Conservation (phyloP, 2,797 vertebrate species). For the Dendrocincla tyrannina region DNA sequence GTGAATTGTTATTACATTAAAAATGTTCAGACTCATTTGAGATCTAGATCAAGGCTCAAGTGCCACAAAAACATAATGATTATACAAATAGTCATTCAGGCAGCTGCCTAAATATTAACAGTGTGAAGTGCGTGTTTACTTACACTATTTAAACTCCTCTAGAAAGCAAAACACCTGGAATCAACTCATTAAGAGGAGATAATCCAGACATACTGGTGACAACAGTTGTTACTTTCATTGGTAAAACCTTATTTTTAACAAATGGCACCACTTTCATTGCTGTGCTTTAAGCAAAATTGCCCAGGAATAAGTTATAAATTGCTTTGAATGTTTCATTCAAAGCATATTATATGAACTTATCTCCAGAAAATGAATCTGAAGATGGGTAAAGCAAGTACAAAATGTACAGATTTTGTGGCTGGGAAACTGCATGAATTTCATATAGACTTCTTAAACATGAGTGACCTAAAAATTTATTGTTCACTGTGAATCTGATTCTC, state of each 20-base stretch:
- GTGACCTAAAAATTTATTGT: neutral
- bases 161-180: neutral
- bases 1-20: neutral
- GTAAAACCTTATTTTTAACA: neutral
- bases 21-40: neutral
- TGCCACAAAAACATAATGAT: neutral
- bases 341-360: neutral
- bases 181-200: neutral
- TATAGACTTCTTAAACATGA: neutral
- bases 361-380: neutral
- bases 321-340: neutral
- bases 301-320: neutral
- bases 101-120: slow-evolving; percentile 17
- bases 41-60: neutral
- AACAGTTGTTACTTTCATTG: neutral
- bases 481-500: neutral
- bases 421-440: neutral
- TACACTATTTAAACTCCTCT: neutral
- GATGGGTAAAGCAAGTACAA: neutral
- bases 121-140: neutral
- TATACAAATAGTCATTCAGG: neutral
- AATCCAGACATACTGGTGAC: neutral
- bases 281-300: neutral
- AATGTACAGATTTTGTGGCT: neutral
- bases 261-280: neutral